These are phyloP conservation scores for Ochotona curzoniae DNA, from an alignment of 2,113 vertebrate species.

Conservation along the genomic window DNA sequence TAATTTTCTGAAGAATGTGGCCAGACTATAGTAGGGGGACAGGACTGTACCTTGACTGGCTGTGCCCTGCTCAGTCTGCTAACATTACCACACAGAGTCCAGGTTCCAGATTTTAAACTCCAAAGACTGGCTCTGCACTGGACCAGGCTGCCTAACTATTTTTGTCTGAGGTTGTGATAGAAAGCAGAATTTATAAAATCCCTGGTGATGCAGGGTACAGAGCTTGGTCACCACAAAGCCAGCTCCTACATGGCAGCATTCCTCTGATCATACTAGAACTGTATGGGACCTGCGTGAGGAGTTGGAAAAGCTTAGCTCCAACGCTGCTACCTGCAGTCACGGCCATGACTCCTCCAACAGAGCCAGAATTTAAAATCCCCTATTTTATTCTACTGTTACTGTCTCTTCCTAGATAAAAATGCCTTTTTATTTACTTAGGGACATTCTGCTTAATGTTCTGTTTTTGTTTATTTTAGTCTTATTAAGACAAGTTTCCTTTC, in stretches of 20 bases:
- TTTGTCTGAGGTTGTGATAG: not conserved
- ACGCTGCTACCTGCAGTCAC: not conserved
- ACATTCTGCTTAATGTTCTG: not conserved
- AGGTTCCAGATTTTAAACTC: not conserved
- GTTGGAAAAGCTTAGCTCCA: not conserved
- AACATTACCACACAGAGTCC: not conserved
- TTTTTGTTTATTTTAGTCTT: not conserved
- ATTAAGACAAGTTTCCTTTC: not conserved
- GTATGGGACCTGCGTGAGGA: too few relatives aligned
- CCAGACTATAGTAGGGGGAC: not conserved
- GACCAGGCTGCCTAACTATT: not conserved
- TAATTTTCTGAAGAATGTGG: not conserved
- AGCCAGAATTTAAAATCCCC: not conserved
- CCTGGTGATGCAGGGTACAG: not conserved
- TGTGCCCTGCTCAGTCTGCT: not conserved
- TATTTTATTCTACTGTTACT: not conserved
- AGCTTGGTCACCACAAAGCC: not conserved
- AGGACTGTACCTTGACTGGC: rapidly evolving
- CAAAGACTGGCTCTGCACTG: not conserved
- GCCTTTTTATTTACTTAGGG: not conserved
- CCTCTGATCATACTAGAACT: not conserved
- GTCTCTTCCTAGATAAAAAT: not conserved
- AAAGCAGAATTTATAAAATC: not conserved
- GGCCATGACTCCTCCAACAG: not conserved
- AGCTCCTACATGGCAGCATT: not conserved